A percentile compares a stretch with the other conserved stretches of the same genome.
phyloP scores from a whole-genome alignment of 2,797 vertebrate species.

The Fratercula arctica region DNA sequence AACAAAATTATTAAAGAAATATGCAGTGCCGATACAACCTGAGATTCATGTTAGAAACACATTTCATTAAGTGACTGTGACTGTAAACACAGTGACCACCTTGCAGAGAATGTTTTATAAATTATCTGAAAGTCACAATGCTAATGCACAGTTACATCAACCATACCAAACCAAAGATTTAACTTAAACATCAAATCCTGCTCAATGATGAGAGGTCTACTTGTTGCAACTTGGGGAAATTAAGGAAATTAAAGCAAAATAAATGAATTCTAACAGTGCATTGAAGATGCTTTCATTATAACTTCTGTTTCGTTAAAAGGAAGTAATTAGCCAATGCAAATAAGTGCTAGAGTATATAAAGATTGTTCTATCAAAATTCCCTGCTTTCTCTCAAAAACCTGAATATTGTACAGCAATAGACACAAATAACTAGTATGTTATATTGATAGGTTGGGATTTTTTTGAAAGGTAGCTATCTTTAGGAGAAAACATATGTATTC shows the following conservation, averaged over 20 bases:
- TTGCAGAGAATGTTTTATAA: not conserved
- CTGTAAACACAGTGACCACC: too few species aligned
- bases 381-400: not conserved
- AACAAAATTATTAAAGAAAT: not conserved
- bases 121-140: not conserved
- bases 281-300: not conserved
- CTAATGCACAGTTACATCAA: not conserved
- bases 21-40: not conserved
- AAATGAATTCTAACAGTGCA: not conserved
- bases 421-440: not conserved
- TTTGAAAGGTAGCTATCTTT: not conserved
- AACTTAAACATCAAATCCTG: not conserved
- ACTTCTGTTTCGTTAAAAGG: not conserved
- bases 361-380: not conserved
- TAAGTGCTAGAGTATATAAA: not conserved
- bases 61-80: not conserved
- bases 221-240: not conserved
- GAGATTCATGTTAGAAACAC: not conserved
- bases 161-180: not conserved
- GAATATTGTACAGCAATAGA: not conserved
- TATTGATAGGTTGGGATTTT: fast-evolving
- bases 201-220: not conserved
- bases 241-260: not conserved
- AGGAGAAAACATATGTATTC: not conserved
- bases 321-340: not conserved